phyloP scores from a whole-genome alignment of 2,113 vertebrate species.

The Perognathus longimembris region DNA sequence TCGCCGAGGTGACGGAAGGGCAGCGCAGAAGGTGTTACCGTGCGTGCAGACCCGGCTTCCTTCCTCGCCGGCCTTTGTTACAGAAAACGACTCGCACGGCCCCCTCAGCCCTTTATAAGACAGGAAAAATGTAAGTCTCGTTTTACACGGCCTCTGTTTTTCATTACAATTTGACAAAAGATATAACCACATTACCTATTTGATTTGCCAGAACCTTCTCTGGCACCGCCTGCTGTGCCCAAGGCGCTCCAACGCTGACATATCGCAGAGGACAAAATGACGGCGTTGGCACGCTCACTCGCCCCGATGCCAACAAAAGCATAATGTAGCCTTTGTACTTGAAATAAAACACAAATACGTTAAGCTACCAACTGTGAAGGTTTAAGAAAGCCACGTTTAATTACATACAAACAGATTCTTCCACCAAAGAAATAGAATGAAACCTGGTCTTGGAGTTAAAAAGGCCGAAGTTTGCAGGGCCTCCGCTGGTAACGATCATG shows the following conservation, averaged over 20 bases:
- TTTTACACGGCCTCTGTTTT: slow-evolving; percentile 86
- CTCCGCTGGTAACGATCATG: slow-evolving; percentile 76
- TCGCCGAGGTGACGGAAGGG: slow-evolving; percentile 45
- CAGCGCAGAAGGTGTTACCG: slow-evolving; percentile 78
- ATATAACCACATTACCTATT: slow-evolving; percentile 86
- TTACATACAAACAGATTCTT: slow-evolving; percentile 81
- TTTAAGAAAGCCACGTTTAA: slow-evolving; percentile 88
- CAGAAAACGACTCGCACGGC: slow-evolving; percentile 82
- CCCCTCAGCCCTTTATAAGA: slow-evolving; percentile 80
- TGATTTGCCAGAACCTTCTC: slow-evolving; percentile 90
- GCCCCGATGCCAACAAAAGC: slow-evolving; percentile 88
- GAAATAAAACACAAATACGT: slow-evolving; percentile 85
- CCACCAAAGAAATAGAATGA: slow-evolving; percentile 76
- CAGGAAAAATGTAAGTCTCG: slow-evolving; percentile 84
- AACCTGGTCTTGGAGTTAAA: slow-evolving; percentile 78
- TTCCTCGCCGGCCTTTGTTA: slow-evolving; percentile 80
- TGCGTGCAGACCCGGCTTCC: slow-evolving; percentile 76
- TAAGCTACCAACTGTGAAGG: slow-evolving; percentile 88
- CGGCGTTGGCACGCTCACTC: slow-evolving; percentile 83
- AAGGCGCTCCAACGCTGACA: slow-evolving; percentile 86
- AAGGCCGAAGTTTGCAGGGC: slow-evolving; percentile 69
- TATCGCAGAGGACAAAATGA: slow-evolving; percentile 86
- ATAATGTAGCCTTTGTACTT: slow-evolving; percentile 87
- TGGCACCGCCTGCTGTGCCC: slow-evolving; percentile 88
- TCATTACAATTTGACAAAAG: slow-evolving; percentile 91